phyloP scores from a whole-genome alignment of 2,113 vertebrate genomes.

The Percina caprodes region DNA sequence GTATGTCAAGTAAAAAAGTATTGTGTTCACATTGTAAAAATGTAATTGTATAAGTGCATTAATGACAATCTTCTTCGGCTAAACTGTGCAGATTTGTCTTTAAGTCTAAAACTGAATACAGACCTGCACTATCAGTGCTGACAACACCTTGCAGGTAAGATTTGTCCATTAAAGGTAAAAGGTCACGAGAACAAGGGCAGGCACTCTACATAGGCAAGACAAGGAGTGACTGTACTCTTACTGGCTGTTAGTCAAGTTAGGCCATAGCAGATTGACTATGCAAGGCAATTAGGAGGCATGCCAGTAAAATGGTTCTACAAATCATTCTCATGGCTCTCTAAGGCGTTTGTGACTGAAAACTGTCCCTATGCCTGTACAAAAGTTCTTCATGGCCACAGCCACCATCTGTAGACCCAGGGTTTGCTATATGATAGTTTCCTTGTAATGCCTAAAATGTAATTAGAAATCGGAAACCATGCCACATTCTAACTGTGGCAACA shows the following conservation, averaged over 20 bases:
- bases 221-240: constrained; percentile 4
- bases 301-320: neutral
- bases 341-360: neutral
- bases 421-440: neutral
- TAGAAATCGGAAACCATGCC: neutral
- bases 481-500: neutral
- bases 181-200: constrained; percentile 35
- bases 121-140: constrained; percentile 38
- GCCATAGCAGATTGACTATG: neutral
- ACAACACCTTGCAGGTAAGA: constrained; percentile 57
- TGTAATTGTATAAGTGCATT: no score
- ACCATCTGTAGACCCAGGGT: neutral
- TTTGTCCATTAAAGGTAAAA: constrained; percentile 56
- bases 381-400: no score
- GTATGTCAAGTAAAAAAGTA: neutral
- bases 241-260: neutral
- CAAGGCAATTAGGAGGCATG: neutral
- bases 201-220: neutral
- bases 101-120: neutral
- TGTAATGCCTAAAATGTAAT: neutral
- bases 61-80: neutral
- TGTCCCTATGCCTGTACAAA: neutral
- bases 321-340: neutral
- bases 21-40: neutral
- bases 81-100: constrained; percentile 2